phyloP scores from a whole-genome alignment of 2,888 invertebrate genomes.

The Eupithecia tripunctaria region DNA sequence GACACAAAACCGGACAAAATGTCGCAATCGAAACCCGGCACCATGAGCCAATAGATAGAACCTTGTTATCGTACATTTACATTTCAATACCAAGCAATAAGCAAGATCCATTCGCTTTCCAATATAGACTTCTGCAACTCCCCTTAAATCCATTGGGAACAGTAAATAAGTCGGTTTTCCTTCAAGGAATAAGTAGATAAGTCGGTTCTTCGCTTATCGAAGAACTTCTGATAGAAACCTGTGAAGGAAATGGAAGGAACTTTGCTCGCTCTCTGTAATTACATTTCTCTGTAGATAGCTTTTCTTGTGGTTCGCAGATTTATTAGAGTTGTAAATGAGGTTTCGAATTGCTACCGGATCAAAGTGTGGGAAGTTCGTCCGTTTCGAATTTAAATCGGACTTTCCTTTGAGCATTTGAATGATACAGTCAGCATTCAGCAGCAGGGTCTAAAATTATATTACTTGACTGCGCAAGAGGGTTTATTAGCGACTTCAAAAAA shows the following conservation, averaged over 20 bases:
- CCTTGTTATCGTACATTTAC: background rate
- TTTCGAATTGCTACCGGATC: background rate
- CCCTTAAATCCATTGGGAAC: background rate
- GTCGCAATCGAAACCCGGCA: too few relatives aligned
- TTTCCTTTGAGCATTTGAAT: background rate
- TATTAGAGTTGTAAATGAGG: constrained; percentile 11
- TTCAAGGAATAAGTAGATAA: background rate
- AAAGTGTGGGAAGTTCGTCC: background rate
- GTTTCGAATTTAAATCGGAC: background rate
- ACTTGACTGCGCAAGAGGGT: too few relatives aligned
- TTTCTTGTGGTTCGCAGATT: background rate
- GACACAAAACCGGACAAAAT: too few relatives aligned
- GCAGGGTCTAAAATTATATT: too few relatives aligned
- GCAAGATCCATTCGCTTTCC: background rate
- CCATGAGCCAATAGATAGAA: background rate
- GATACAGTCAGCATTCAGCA: too few relatives aligned
- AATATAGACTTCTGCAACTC: background rate
- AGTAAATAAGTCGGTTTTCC: background rate
- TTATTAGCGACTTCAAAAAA: too few relatives aligned
- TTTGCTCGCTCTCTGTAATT: constrained; percentile 1
- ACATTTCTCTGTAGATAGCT: background rate
- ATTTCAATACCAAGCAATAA: background rate
- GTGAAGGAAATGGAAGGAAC: background rate
- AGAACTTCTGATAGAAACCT: constrained; percentile 9
- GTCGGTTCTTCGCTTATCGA: background rate